These are phyloP conservation scores for Cassiopea andromeda DNA, from an alignment of 30 jellyfish, hydroid and myxozoan genomes.

Conservation along the genomic window DNA sequence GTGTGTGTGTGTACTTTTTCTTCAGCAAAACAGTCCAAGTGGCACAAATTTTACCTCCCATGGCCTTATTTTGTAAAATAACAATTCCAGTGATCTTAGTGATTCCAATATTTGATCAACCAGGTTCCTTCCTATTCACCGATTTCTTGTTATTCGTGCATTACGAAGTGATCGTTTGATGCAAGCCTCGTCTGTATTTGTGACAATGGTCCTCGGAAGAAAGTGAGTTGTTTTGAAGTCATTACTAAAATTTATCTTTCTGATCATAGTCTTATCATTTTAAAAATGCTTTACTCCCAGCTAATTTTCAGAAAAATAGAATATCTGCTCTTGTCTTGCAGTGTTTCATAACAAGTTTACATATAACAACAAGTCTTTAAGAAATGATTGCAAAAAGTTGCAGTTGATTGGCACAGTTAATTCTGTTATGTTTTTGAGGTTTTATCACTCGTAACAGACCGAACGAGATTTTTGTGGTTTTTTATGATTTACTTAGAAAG, in stretches of 20 bases:
- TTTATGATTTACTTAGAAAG: too few relatives aligned
- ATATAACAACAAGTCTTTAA: too few relatives aligned
- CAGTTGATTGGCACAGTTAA: too few relatives aligned
- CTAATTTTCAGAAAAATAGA: too few relatives aligned
- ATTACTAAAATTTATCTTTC: not conserved
- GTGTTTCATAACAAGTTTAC: too few relatives aligned
- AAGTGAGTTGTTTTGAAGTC: conserved; percentile 33
- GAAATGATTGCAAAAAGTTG: too few relatives aligned
- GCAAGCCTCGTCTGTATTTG: conserved; percentile 74
- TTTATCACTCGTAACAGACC: too few relatives aligned
- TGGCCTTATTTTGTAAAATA: not conserved
- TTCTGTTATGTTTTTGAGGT: too few relatives aligned
- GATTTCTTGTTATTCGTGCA: conserved; percentile 82
- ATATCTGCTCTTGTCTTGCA: too few relatives aligned
- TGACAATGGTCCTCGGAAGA: conserved; percentile 76
- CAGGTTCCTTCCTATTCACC: conserved; percentile 81
- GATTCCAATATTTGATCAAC: not conserved
- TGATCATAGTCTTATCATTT: not conserved
- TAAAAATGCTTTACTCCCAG: not conserved
- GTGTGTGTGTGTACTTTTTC: too few relatives aligned
- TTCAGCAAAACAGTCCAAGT: not conserved
- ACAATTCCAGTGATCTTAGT: not conserved
- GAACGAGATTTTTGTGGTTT: too few relatives aligned
- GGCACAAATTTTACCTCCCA: not conserved
- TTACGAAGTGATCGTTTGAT: conserved; percentile 79